Evolutionary conservation across 2,888 invertebrate genomes (phyloP), one percentile per base, ranked within the genome.

Genomic region (Cinara cedri): DNA sequence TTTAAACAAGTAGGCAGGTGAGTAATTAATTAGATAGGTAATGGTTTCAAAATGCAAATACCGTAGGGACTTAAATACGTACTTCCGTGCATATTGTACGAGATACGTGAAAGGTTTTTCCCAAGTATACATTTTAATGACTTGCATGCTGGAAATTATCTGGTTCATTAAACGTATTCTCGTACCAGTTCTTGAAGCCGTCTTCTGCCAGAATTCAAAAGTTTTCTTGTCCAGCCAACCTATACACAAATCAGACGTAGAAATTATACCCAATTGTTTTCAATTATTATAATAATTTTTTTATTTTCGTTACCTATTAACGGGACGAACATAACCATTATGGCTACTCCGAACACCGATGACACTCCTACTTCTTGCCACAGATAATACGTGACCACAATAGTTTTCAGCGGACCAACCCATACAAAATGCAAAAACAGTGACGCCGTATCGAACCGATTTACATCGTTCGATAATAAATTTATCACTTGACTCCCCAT

Each of bases 121-220:
- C 92, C 95, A 96, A 0, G 94, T 92, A 85, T 95, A 95, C 94
- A 95, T 95, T 87, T 96, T 96, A 84, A 96, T 94, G 21, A 95
- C 93, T 84, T 93, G 90, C 84, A 96, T 94, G 0, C 94, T 94
- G 13, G 90, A 90, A 51, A 95, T 90, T 81, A 96, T 92, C 86
- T 97, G 97, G 84, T 93, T 95, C 91, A 97, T 97, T 68, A 96
- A 88, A 8, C 95, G 89, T 13, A 97, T 93, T 76, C 97, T 89
- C 85, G 95, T 93, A 86, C 97, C 97, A 0, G 96, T 96, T 81
- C 93, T 88, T n/a, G 91, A 86, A 0, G 97, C 96, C 0, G 95
- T 96, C 84, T 91, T 90, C 83, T 93, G 85, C 49, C 94, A 90
- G 44, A 92, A 86, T 42, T 89, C 89, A 0, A 94, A 93, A 4